Percentiles rank a stretch among this genome's conserved stretches.
phyloP scores from a whole-genome alignment of 2,888 invertebrate genomes.

The Thelaira solivaga region DNA sequence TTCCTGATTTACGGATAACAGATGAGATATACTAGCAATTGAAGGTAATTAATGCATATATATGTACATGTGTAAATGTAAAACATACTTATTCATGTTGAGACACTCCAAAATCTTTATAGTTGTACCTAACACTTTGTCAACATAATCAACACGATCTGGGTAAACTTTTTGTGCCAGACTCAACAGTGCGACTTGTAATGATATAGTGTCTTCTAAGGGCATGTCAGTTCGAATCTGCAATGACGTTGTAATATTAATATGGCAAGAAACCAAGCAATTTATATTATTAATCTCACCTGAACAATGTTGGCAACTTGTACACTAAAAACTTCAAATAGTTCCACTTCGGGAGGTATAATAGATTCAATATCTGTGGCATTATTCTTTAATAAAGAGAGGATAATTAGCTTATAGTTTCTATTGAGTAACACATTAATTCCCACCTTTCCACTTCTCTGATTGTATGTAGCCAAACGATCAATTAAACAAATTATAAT shows the following conservation, averaged over 20 bases:
- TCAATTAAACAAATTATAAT: slow-evolving; percentile 98
- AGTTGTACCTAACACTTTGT: slow-evolving; percentile 94
- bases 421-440: too few relatives aligned
- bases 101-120: slow-evolving; percentile 93
- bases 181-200: slow-evolving; percentile 96
- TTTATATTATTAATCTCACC: slow-evolving; percentile 77
- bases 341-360: slow-evolving; percentile 90
- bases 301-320: slow-evolving; percentile 97
- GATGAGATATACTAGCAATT: slow-evolving; percentile 72
- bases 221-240: slow-evolving; percentile 96
- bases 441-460: slow-evolving; percentile 81
- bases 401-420: not conserved
- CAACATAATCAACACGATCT: slow-evolving; percentile 94
- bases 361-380: slow-evolving; percentile 79
- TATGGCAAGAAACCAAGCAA: not conserved
- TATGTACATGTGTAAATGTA: not conserved
- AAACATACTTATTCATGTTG: slow-evolving; percentile 85
- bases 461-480: slow-evolving; percentile 89
- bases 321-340: slow-evolving; percentile 98
- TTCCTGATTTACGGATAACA: slow-evolving; percentile 90
- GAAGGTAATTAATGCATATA: not conserved
- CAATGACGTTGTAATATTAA: slow-evolving; percentile 41
- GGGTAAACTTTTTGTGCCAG: slow-evolving; percentile 98
- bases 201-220: slow-evolving; percentile 94
- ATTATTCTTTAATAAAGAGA: slow-evolving; percentile 67